Evolutionary conservation across 2,888 invertebrate species (phyloP).

Genomic region (Chrysodeixis includens): DNA sequence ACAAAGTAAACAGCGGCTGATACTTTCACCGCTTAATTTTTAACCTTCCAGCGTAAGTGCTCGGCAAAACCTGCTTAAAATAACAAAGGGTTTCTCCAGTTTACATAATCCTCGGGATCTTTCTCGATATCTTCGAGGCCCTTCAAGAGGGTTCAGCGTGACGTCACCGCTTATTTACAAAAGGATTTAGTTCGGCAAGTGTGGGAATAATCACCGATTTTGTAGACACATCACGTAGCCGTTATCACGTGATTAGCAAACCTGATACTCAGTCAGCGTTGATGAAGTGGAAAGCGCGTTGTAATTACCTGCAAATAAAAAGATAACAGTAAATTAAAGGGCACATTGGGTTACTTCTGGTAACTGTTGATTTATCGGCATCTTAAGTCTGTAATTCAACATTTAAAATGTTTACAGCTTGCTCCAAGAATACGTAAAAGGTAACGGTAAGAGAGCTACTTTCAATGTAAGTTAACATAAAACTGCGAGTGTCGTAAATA

Average conservation of each 20-base stretch:
- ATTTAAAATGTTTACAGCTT: constrained; percentile 18
- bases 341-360: background rate
- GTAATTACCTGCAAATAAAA: constrained; percentile 57
- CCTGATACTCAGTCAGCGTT: background rate
- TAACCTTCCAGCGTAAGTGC: constrained; percentile 20
- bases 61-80: constrained; percentile 59
- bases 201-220: constrained; percentile 55
- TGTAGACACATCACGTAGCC: constrained; percentile 50
- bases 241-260: constrained; percentile 33
- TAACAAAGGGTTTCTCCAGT: constrained; percentile 67
- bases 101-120: constrained; percentile 58
- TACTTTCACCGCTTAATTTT: constrained; percentile 14
- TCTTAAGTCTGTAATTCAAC: constrained; percentile 18
- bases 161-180: constrained; percentile 48
- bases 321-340: constrained; percentile 15
- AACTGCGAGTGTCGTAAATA: constrained; percentile 23
- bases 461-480: constrained; percentile 16
- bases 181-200: constrained; percentile 50
- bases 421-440: constrained; percentile 42
- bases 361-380: constrained; percentile 31
- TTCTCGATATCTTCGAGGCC: constrained; percentile 39
- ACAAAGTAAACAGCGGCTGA: constrained; percentile 7
- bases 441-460: constrained; percentile 47
- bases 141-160: constrained; percentile 47
- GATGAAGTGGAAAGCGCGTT: background rate